These are phyloP conservation scores for Pherbina coryleti DNA, from an alignment of 2,888 invertebrate genomes.

Conservation along the genomic window DNA sequence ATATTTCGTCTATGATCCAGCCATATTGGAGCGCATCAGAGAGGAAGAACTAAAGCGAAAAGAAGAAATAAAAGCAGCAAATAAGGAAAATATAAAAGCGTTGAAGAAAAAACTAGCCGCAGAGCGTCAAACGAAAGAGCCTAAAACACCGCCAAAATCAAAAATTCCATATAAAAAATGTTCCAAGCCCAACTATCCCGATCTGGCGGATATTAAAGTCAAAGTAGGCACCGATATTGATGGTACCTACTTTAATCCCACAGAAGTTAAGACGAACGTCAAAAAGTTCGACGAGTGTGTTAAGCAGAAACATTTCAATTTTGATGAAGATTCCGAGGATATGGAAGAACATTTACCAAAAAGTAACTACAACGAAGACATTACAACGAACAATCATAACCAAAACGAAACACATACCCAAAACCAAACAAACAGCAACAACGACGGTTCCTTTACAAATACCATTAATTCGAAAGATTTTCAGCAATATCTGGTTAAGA, in stretches of 20 bases:
- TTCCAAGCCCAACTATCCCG: constrained; percentile 68
- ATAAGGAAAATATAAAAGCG: constrained; percentile 44
- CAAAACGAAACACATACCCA: constrained; percentile 17
- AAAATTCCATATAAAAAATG: constrained; percentile 65
- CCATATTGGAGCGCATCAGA: constrained; percentile 64
- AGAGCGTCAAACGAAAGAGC: constrained; percentile 48
- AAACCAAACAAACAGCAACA: constrained; percentile 13
- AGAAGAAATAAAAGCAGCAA: constrained; percentile 54
- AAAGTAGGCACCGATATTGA: constrained; percentile 65
- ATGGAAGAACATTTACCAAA: constrained; percentile 65
- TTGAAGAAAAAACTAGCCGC: constrained; percentile 34
- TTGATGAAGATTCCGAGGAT: constrained; percentile 68
- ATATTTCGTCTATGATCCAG: constrained; percentile 68
- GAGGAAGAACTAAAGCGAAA: constrained; percentile 59
- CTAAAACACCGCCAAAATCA: constrained; percentile 40
- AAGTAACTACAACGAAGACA: constrained; percentile 66
- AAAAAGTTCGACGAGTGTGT: constrained; percentile 69
- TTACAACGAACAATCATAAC: constrained; percentile 46
- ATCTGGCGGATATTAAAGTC: constrained; percentile 67
- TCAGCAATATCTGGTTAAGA: constrained; percentile 66
- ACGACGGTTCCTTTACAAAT: constrained; percentile 62
- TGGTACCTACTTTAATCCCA: constrained; percentile 64
- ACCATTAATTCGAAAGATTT: constrained; percentile 69
- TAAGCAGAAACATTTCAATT: constrained; percentile 64
- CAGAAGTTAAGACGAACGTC: constrained; percentile 68